Percentiles rank a stretch among this genome's conserved stretches.
Conservation (phyloP, 2,113 vertebrate genomes). For the Prietella phreatophila region DNA sequence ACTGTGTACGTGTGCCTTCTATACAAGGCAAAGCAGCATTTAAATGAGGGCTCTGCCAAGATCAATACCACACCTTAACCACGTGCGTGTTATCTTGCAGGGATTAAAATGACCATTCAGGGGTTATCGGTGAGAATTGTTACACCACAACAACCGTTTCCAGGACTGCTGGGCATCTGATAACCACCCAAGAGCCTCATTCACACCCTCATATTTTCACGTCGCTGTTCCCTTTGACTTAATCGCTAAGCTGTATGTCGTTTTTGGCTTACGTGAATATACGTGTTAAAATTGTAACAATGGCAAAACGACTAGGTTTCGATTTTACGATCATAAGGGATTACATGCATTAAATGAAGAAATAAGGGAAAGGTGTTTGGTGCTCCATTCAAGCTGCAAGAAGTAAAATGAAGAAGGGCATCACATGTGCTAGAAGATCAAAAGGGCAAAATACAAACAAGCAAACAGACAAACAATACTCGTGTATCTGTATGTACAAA, state of each 20-base stretch:
- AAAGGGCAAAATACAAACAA: not conserved
- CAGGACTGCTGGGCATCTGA: not conserved
- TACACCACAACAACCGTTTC: not conserved
- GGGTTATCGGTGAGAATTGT: constrained; percentile 1
- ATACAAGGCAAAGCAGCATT: constrained; percentile 50
- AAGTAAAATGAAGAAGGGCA: not conserved
- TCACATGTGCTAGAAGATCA: not conserved
- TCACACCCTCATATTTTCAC: not conserved
- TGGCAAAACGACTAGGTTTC: not conserved
- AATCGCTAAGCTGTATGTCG: not conserved
- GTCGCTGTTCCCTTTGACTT: not conserved
- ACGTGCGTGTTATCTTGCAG: not conserved
- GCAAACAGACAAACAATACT: not conserved
- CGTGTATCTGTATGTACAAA: not conserved
- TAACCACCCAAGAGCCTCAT: not conserved
- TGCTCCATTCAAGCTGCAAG: not conserved
- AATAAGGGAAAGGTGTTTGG: not conserved
- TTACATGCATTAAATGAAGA: not conserved
- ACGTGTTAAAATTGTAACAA: not conserved
- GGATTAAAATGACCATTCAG: not conserved
- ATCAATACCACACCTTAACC: constrained; percentile 51
- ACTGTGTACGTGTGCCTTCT: constrained; percentile 26
- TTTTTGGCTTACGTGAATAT: not conserved
- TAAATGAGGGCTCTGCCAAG: constrained; percentile 21
- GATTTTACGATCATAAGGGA: not conserved